Base-by-base conservation (phyloP, 2,888 invertebrate genomes). In the Eupithecia inturbata region DNA sequence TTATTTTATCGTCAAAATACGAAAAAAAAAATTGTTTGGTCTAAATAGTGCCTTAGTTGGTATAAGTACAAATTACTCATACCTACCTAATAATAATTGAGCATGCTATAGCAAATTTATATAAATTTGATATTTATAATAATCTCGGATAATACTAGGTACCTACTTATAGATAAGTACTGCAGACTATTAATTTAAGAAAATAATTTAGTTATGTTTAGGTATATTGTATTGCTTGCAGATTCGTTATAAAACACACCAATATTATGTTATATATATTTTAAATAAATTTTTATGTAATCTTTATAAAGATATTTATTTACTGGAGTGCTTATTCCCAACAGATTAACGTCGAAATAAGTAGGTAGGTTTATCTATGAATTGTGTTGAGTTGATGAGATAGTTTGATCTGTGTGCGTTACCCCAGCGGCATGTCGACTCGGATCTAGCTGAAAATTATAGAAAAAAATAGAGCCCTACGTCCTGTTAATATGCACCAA, bases 111-210 rank as follows among this genome's bases (percentile, higher is more conserved):
- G 26, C 12, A 57, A 57, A 57, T 26, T 57, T 14, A 57, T 53
- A 45, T 57, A 57, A 57, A 26, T 57, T 26, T 57, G 57, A 57
- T 57, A 57, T 57, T 57, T 57, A 57, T 26, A 12, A n/a, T 57
- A 57, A 57, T 57, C 26, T 57, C 57, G 9, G n/a, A 22, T 10
- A 12, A 22, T 22, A 53, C 9, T 22, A 22, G 36, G 36, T 36
- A 36, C 31, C 36, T 36, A 36, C 39, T 14, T 39, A 14, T 39
- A 39, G 14, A 39, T 39, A 39, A 14, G 39, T 39, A 12, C 39
- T 39, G 39, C 39, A 39, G 12, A 39, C 12, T 6, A 53, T 26
- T 26, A 57, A 26, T 57, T 26, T 26, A 57, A 57, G 26, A 26
- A 57, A 26, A 26, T 26, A 26, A 57, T 22, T 53, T 57, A 57